Conservation (phyloP, 2,113 vertebrate species). For the Romanogobio albipinnatus region DNA sequence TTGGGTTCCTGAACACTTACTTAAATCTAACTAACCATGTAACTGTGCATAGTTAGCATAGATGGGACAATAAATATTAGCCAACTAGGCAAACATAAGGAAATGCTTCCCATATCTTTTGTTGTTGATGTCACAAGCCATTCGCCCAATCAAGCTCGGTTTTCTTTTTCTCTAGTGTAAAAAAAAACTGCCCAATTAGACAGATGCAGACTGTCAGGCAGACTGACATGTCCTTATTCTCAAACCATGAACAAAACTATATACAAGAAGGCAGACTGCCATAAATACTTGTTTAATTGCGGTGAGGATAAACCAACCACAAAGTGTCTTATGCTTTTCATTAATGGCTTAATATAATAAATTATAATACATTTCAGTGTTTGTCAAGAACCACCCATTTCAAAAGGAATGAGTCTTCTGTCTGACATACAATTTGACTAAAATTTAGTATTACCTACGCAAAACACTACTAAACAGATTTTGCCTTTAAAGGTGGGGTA, state of each 20-base stretch:
- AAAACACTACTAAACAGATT: not conserved
- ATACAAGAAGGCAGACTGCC: not conserved
- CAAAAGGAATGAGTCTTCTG: no score
- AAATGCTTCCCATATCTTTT: not conserved
- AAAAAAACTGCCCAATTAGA: no score
- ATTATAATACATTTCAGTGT: no score
- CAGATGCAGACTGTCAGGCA: not conserved
- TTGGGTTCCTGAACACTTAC: not conserved
- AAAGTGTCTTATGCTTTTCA: not conserved
- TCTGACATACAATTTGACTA: no score
- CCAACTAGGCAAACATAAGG: not conserved
- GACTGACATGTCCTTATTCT: not conserved
- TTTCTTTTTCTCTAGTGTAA: not conserved
- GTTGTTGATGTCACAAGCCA: no score
- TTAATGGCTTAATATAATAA: not conserved
- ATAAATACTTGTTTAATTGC: not conserved
- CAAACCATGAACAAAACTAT: not conserved
- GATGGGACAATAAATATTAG: not conserved
- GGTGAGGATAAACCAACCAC: not conserved
- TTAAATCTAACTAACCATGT: not conserved
- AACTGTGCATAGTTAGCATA: not conserved
- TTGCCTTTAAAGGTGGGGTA: not conserved
- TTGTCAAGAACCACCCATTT: no score
- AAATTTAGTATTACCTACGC: no score
- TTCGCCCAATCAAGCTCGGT: no score